Base-by-base conservation (phyloP, 2,113 vertebrate genomes). In the Pogona vitticeps region DNA sequence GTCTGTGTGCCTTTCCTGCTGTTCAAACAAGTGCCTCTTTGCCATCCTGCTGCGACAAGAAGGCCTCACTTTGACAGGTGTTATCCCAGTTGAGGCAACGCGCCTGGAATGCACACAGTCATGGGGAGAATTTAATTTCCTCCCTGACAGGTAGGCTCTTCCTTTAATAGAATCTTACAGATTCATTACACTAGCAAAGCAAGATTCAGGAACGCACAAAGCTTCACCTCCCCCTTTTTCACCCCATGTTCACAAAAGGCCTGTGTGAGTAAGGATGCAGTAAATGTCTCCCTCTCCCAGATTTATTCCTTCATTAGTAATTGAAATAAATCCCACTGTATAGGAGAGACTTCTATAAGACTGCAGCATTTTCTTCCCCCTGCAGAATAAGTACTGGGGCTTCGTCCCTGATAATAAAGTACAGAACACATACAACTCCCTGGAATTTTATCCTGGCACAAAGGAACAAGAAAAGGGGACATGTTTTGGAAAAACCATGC, bases 301-400 rank as follows among this genome's bases (percentile, higher is more conserved):
- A 95, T 95, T 95, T 93, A 92, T 93, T 93, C 92, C 93, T 92
- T 95, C 94, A 94, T 95, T 92, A 93, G 91, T 85, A 46, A 94
- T 94, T 94, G 83, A 92, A 94, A 92, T 91, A 90, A 93, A 89
- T 92, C 79, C 92, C 83, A 91, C 86, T 89, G 87, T 82, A 67
- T n/a, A 87, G 89, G 91, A 86, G 91, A 86, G 72, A 92, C 82
- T 82, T n/a, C 92, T 90, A 88, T 17, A 84, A 90, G 89, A 77
- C 82, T 82, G 73, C 88, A 85, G 92, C 90, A 38, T 56, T 73
- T 88, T 17, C 75, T 68, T 65, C 31, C 42, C 73, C 73, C 75
- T 0, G 0, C 31, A 80, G 63, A 76, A 86, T 85, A 52, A 80
- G 88, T 0, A 80, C 0, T 81, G 89, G 21, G 85, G 80, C 92